A percentile compares a stretch with the other conserved stretches of the same genome.
phyloP scores from a whole-genome alignment of 2,113 vertebrate genomes.

The Lophochroa leadbeateri region DNA sequence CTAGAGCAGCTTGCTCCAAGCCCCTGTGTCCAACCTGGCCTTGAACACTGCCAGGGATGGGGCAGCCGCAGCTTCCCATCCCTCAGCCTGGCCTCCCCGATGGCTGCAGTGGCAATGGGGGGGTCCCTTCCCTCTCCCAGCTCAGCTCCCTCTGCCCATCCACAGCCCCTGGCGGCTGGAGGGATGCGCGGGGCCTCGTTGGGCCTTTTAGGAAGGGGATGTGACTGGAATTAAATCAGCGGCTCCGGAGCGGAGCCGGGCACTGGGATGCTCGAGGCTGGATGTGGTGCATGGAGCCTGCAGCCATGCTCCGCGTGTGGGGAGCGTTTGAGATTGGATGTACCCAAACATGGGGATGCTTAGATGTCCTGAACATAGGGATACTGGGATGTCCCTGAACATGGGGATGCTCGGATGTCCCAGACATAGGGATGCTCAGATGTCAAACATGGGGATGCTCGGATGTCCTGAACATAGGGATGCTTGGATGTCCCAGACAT shows the following conservation, averaged over 20 bases:
- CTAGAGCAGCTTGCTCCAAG: neutral
- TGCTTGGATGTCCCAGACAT: no score
- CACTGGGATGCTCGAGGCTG: neutral
- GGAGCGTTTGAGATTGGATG: neutral
- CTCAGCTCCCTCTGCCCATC: neutral
- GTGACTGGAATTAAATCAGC: neutral
- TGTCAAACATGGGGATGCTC: no score
- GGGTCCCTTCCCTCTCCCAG: neutral
- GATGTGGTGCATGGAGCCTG: neutral
- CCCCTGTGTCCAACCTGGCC: neutral
- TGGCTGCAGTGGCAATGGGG: no score
- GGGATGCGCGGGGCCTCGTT: neutral
- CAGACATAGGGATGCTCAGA: no score
- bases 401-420: no score
- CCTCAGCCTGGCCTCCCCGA: neutral
- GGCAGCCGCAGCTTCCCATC: neutral
- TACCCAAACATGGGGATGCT: neutral
- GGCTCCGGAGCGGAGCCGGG: neutral
- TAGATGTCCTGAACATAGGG: neutral
- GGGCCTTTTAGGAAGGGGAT: neutral
- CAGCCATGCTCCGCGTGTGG: accelerated
- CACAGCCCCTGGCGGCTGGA: neutral
- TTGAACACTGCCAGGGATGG: neutral
- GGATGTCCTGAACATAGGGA: no score
- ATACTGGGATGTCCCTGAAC: no score